Base-by-base conservation (phyloP, 1,140 invertebrate species). In the Coptotermes formosanus region DNA sequence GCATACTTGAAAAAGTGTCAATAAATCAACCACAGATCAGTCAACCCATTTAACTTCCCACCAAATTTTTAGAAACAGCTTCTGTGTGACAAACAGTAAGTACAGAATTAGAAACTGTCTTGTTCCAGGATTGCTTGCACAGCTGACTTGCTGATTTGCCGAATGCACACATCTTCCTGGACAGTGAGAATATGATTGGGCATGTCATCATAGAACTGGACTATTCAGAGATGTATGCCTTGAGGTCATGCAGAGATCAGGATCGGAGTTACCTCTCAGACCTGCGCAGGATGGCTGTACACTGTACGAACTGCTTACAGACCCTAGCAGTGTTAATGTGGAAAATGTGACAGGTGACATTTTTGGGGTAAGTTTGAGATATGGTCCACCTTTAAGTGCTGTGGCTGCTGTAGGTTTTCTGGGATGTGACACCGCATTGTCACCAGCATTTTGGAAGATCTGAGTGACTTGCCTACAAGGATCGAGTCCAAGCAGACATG, bases 201-300 rank as follows among this genome's bases (percentile, higher is more conserved):
- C 91, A 92, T 87, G 91, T 93, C 9, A 91, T 95, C 87, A 88
- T 95, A 19, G 94, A 95, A 89, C 89, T 95, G 21, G 94, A 94
- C 6, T 90, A 93, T 69, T 91, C 93, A 23, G 94, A 95, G 89
- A 94, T 94, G 0, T 92, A 92, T 87, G 90, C 93, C 43, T 90
- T 94, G 45, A 92, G 92, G 7, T 86, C 92, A 55, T 91, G 91
- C 83, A 91, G 92, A 85, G 92, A 91, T 88, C 92, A 93, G 88
- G 88, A 89, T 30, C 85, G 89, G 11, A 90, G 91, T 85, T 92
- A 94, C 88, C 89, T 92, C 32, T 90, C 91, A 81, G 92, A 93
- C 93, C 94, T 7, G 92, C 92, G 87, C 93, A 93, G 88, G 91
- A 93, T 81, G 94, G 94, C 30, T 94, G 94, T 7, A 93, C 93